These are phyloP conservation scores for Antennarius striatus DNA, from an alignment of 2,113 vertebrate species.

Conservation along the genomic window DNA sequence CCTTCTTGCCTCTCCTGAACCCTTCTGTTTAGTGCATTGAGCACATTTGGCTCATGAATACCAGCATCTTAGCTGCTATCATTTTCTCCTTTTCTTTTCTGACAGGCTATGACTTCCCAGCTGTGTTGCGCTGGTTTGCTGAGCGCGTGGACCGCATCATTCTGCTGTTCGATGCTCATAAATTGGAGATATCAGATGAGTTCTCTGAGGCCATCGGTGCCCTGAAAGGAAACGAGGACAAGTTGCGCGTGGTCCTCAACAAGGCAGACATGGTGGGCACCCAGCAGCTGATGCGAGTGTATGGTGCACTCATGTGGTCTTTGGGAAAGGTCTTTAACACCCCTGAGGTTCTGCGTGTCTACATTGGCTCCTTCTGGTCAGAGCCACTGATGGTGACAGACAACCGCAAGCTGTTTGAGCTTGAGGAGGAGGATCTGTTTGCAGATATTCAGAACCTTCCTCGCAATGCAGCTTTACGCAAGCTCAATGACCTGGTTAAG, in stretches of 20 bases:
- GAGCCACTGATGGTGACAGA: conserved; percentile 87
- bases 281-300: conserved; percentile 94
- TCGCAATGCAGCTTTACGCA: conserved; percentile 87
- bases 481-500: conserved; percentile 93
- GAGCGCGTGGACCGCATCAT: conserved; percentile 93
- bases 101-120: conserved; percentile 91
- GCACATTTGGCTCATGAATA: background rate
- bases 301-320: conserved; percentile 95
- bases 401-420: conserved; percentile 88
- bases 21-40: background rate
- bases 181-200: conserved; percentile 94
- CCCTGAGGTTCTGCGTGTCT: conserved; percentile 92
- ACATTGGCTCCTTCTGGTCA: conserved; percentile 95
- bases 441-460: conserved; percentile 92
- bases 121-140: conserved; percentile 91
- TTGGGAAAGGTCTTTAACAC: conserved; percentile 91
- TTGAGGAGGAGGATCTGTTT: conserved; percentile 93
- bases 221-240: conserved; percentile 91
- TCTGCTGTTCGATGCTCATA: conserved; percentile 93
- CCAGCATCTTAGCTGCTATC: background rate
- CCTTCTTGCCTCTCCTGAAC: conserved; percentile 48
- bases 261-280: conserved; percentile 95
- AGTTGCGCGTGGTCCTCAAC: conserved; percentile 94
- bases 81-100: background rate
- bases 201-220: conserved; percentile 91